Evolutionary conservation across 2,888 invertebrate species (phyloP), one percentile per base, ranked within the genome.

Genomic region (Tetropium fuscum): DNA sequence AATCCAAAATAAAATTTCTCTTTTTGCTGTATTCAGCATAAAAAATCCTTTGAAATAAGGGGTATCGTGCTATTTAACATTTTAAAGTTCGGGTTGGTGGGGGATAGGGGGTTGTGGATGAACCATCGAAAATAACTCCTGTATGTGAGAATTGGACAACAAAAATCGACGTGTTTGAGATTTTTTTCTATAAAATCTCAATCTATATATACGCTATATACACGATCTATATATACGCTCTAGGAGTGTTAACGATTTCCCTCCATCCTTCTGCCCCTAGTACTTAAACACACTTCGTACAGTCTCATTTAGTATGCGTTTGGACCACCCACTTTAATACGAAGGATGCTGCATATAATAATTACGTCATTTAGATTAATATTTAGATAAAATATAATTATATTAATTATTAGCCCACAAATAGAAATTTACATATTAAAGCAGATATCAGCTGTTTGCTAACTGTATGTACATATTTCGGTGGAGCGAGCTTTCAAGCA

Each of bases 321-420:
- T 41, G 58, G 69, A 68, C 69, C 71, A 71, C 69, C 71, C 68
- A 71, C 66, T 60, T 48, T 34, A 58, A 60, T 59, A 18, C 45
- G 43, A 38, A 49, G 53, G 61, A 62, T 60, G 58, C 58, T 55
- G 57, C 40, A 57, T 53, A 54, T 58, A 64, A 66, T 72, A 74
- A 74, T 74, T 75, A 74, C 73, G 70, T 70, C 69, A 70, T 74
- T 74, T 74, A 74, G 74, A 75, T 75, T 66, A 66, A 66, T 66
- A 64, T 68, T 48, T 54, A 65, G 73, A 74, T 73, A 71, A 71
- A 65, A 66, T 68, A 65, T 69, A 68, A 66, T 66, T 64, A 73
- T 70, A 69, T 70, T 70, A 72, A 68, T 73, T 70, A 70, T 15
- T 34, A 34, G 15, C 15, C 34, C 34, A 34, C 34, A 34, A 34